Conservation (phyloP, 2,797 vertebrate genomes). For the Bucorvus abyssinicus region DNA sequence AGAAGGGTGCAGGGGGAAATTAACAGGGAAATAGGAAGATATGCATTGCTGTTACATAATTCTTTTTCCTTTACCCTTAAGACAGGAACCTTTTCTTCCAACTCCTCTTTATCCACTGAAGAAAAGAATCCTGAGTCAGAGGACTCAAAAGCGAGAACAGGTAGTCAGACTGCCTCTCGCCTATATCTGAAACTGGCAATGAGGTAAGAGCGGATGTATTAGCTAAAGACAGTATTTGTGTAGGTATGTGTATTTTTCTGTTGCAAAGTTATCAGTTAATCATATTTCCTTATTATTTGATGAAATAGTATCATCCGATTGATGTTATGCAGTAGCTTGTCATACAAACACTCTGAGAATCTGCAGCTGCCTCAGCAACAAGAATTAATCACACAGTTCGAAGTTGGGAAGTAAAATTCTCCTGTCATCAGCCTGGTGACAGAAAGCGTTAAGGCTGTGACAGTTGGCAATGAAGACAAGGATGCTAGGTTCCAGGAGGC, state of each 20-base stretch:
- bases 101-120: background rate
- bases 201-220: background rate
- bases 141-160: background rate
- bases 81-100: background rate
- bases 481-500: background rate
- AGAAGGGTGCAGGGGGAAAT: fast-evolving
- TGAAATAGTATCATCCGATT: background rate
- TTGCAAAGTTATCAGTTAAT: background rate
- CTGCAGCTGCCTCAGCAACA: background rate
- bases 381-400: background rate
- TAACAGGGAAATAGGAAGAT: background rate
- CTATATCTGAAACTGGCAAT: background rate
- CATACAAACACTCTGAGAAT: background rate
- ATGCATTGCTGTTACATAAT: background rate
- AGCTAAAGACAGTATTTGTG: background rate
- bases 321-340: background rate
- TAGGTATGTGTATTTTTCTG: background rate
- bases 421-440: background rate
- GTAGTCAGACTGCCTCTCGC: background rate
- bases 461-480: background rate
- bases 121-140: background rate
- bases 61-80: background rate
- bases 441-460: constrained; percentile 3
- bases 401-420: background rate
- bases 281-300: background rate